phyloP scores from a whole-genome alignment of 2,797 vertebrate species.

The Dendrocincla fuliginosa region DNA sequence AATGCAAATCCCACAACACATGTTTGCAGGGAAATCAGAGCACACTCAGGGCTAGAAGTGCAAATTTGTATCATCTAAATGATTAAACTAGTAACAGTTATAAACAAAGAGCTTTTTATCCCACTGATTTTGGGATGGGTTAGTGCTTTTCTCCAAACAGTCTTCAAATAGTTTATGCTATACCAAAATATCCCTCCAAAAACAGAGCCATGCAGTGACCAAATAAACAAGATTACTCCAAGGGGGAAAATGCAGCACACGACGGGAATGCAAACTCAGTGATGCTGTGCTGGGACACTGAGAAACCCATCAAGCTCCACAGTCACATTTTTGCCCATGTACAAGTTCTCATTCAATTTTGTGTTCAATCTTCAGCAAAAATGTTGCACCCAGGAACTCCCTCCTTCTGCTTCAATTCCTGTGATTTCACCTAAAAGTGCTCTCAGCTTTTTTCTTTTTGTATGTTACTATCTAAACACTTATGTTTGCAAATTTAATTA shows the following conservation, averaged over 20 bases:
- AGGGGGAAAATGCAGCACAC: neutral
- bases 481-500: neutral
- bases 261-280: neutral
- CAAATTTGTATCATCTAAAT: conserved; percentile 26
- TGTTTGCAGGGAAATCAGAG: conserved; percentile 41
- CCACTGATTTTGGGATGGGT: conserved; percentile 3
- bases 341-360: neutral
- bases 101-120: conserved; percentile 49
- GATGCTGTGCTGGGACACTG: neutral
- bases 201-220: neutral
- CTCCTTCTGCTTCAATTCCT: neutral
- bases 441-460: neutral
- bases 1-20: conserved; percentile 20
- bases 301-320: neutral
- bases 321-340: fast-evolving
- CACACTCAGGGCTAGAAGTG: conserved; percentile 23
- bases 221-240: conserved; percentile 22
- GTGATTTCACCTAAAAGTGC: neutral
- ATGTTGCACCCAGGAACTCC: neutral
- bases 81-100: conserved; percentile 18
- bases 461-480: neutral
- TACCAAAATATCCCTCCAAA: conserved; percentile 3
- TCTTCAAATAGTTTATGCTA: conserved; percentile 49
- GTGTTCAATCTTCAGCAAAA: neutral
- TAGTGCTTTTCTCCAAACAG: conserved; percentile 39